Percentiles rank a stretch among this genome's conserved stretches.
Evolutionary conservation across 2,888 invertebrate genomes (phyloP).

Genomic region (Arrhopalites spinosus): DNA sequence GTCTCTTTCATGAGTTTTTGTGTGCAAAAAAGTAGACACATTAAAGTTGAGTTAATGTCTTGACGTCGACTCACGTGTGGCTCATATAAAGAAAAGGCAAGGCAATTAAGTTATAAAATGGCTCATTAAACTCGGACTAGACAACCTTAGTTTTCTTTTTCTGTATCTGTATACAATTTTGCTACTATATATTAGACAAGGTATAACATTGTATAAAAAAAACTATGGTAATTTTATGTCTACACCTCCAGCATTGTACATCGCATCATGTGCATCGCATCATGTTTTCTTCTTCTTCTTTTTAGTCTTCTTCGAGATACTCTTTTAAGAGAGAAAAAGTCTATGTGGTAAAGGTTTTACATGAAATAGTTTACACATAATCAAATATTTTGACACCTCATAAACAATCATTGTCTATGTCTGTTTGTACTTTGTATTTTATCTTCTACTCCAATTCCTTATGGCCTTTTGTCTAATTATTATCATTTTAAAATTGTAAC

Average conservation of each 20-base stretch:
- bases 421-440: not conserved
- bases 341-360: too few relatives aligned
- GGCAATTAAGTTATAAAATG: slow-evolving; percentile 17
- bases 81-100: slow-evolving; percentile 16
- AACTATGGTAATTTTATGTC: too few relatives aligned
- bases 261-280: too few relatives aligned
- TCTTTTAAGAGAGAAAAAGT: not conserved
- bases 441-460: not conserved
- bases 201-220: too few relatives aligned
- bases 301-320: not conserved
- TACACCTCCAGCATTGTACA: too few relatives aligned
- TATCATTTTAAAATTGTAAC: not conserved
- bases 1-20: not conserved
- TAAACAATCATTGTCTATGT: not conserved
- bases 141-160: too few relatives aligned
- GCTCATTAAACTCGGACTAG: slow-evolving; percentile 8
- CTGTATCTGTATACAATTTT: too few relatives aligned
- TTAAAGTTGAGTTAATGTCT: slow-evolving; percentile 26
- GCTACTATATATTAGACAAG: too few relatives aligned
- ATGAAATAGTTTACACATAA: not conserved
- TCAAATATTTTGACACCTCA: slow-evolving; percentile 1
- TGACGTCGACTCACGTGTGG: slow-evolving; percentile 18
- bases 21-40: slow-evolving; percentile 23
- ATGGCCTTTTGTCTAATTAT: not conserved
- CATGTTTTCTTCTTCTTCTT: not conserved